These are phyloP conservation scores for Ia io DNA, from an alignment of 2,113 vertebrate species.

Conservation along the genomic window DNA sequence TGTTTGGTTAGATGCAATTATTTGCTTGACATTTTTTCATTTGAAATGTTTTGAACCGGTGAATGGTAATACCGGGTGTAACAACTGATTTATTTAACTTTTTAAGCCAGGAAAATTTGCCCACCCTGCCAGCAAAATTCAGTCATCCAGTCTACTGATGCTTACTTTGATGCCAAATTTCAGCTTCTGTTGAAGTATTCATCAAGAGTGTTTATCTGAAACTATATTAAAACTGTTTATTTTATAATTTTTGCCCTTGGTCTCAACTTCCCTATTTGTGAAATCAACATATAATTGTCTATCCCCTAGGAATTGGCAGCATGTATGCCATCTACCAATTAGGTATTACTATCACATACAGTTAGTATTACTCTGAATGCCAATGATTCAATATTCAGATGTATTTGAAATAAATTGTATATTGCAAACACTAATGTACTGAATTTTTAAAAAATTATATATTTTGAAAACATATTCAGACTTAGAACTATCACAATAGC, in stretches of 20 bases:
- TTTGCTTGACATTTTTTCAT: slow-evolving; percentile 47
- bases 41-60: slow-evolving; percentile 25
- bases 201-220: not conserved
- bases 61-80: slow-evolving; percentile 34
- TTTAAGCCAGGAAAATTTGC: slow-evolving; percentile 15
- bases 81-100: slow-evolving; percentile 5
- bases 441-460: not conserved
- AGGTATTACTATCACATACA: not conserved
- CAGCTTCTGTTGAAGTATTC: not conserved
- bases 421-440: not conserved
- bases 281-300: not conserved
- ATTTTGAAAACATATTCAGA: not conserved
- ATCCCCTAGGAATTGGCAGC: not conserved
- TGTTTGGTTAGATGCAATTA: slow-evolving; percentile 5
- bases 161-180: not conserved
- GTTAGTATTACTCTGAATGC: not conserved
- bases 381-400: not conserved
- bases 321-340: not conserved
- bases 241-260: not conserved
- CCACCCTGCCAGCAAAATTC: not conserved
- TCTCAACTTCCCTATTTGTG: not conserved
- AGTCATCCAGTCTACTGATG: not conserved
- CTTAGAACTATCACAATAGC: not conserved
- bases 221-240: not conserved
- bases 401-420: not conserved